phyloP scores from a whole-genome alignment of 2,888 invertebrate species.

The Calameuta filiformis region DNA sequence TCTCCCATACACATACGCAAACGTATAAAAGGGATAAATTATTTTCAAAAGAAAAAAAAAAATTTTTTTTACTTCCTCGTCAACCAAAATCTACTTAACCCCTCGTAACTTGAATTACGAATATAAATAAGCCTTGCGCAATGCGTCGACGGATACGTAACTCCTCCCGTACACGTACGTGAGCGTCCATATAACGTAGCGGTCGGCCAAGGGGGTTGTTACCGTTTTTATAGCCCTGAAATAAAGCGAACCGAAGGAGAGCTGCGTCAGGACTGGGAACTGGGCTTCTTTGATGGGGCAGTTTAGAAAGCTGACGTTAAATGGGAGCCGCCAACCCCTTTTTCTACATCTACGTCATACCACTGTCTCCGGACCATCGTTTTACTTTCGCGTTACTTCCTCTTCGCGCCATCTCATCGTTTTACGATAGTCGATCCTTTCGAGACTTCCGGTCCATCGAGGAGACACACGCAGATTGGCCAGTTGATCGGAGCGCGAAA shows the following conservation, averaged over 20 bases:
- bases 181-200: not conserved
- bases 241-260: constrained; percentile 1
- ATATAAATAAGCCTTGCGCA: not conserved
- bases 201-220: not conserved
- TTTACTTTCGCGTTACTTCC: not conserved
- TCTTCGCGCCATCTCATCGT: not conserved
- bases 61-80: not conserved
- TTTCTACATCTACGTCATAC: not conserved
- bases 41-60: not conserved
- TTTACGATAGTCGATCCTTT: not conserved
- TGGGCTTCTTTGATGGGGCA: not conserved
- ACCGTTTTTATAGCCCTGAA: constrained; percentile 4
- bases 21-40: too few species aligned
- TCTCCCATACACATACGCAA: not conserved
- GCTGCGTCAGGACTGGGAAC: constrained; percentile 5
- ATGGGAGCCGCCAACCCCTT: not conserved
- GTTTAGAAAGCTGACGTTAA: constrained; percentile 9
- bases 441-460: not conserved
- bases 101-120: not conserved
- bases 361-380: not conserved
- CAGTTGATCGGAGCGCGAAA: not conserved
- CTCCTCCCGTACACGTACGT: not conserved
- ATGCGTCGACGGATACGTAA: not conserved
- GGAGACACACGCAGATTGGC: not conserved
- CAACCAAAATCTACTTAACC: not conserved